Evolutionary conservation across 2,113 vertebrate genomes (phyloP).

Genomic region (Regulus satrapa): DNA sequence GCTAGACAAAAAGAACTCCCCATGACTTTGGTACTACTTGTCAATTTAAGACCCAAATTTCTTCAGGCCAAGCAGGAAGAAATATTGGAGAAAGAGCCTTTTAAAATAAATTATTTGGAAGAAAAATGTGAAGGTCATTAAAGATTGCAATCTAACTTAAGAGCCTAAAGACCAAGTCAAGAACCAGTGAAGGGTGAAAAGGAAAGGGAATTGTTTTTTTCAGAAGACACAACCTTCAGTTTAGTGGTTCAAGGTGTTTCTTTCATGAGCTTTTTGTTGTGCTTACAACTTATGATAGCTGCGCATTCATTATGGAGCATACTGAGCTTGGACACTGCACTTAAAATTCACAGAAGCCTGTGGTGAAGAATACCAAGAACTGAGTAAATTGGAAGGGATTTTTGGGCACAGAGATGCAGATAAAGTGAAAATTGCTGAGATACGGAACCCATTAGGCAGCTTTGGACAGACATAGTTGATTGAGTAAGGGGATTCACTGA

Average conservation of each 20-base stretch:
- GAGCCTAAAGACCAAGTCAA: not conserved
- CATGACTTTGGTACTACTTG: not conserved
- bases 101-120: not conserved
- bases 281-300: rapidly evolving
- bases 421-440: not conserved
- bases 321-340: not conserved
- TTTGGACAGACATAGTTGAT: not conserved
- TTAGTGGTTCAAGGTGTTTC: not conserved
- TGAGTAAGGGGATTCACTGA: not conserved
- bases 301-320: not conserved
- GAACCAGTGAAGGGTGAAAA: not conserved
- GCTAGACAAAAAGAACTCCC: rapidly evolving
- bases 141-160: not conserved
- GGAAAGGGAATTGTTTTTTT: not conserved
- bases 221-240: not conserved
- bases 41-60: not conserved
- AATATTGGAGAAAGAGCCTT: not conserved
- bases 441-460: not conserved
- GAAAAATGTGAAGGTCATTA: not conserved
- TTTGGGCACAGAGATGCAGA: not conserved
- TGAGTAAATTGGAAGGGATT: not conserved
- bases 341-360: not conserved
- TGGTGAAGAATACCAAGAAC: not conserved
- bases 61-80: not conserved
- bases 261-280: not conserved